phyloP scores from a whole-genome alignment of 2,113 vertebrate genomes.

The Daubentonia madagascariensis region DNA sequence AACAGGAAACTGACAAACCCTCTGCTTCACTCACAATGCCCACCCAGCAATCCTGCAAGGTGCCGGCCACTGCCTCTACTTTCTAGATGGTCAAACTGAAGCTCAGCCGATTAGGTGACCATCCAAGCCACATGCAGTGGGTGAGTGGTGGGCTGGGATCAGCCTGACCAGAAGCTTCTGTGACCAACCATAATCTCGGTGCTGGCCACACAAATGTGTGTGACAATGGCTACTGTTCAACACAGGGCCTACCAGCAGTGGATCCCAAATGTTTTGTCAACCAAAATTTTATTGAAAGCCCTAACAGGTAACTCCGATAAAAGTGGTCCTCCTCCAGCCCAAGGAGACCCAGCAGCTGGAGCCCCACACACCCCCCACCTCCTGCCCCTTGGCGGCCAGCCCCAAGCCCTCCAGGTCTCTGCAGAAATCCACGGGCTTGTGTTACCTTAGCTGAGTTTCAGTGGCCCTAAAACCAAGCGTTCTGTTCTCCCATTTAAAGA shows the following conservation, averaged over 20 bases:
- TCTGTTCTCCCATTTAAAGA: not conserved
- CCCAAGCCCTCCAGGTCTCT: not conserved
- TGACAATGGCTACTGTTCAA: not conserved
- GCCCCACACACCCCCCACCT: not conserved
- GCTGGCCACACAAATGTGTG: rapidly evolving
- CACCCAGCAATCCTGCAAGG: not conserved
- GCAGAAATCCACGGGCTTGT: not conserved
- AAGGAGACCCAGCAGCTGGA: not conserved
- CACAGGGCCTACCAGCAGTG: rapidly evolving
- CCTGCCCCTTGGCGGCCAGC: not conserved
- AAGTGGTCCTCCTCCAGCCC: not conserved
- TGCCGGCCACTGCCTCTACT: not conserved
- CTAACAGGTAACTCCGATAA: too few relatives aligned
- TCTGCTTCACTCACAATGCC: not conserved
- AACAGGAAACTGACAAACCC: not conserved
- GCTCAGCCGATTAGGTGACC: rapidly evolving
- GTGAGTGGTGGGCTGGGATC: not conserved
- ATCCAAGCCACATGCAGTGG: rapidly evolving
- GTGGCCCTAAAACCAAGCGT: not conserved
- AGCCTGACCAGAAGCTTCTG: not conserved
- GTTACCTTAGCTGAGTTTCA: not conserved
- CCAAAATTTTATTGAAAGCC: not conserved
- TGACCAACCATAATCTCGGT: not conserved
- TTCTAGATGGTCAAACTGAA: not conserved
- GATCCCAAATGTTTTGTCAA: not conserved